These are phyloP conservation scores for Serripes groenlandicus DNA, from an alignment of 2,888 invertebrate genomes.

Conservation along the genomic window DNA sequence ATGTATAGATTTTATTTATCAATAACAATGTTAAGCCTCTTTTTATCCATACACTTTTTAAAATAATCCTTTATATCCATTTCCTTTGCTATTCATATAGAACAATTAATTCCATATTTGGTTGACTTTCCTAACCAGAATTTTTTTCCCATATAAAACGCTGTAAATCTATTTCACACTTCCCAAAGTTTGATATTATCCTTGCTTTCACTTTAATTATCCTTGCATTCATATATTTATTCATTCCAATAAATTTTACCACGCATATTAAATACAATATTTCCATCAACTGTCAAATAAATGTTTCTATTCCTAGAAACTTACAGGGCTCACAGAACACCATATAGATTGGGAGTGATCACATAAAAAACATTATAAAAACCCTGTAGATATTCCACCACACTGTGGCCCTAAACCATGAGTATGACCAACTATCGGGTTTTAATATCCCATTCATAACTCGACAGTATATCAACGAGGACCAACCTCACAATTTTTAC, in stretches of 20 bases:
- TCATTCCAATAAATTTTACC: not conserved
- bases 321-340: conserved; percentile 4
- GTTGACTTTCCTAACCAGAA: not conserved
- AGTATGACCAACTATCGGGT: conserved; percentile 12
- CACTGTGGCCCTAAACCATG: not conserved
- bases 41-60: too few species aligned
- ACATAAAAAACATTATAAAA: not conserved
- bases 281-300: conserved; percentile 13
- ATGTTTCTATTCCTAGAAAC: too few species aligned
- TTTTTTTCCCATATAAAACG: not conserved
- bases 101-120: too few species aligned
- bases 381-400: conserved; percentile 6
- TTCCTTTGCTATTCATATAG: too few species aligned
- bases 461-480: not conserved
- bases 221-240: not conserved
- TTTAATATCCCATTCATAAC: conserved; percentile 23
- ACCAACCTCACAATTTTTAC: conserved; percentile 14
- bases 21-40: too few species aligned
- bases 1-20: too few species aligned
- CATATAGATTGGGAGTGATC: conserved; percentile 1
- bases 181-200: not conserved
- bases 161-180: not conserved
- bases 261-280: not conserved
- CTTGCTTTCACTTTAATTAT: not conserved
- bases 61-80: too few species aligned